Percentiles rank a stretch among this genome's conserved stretches.
Conservation (phyloP, 37 sponge, comb jelly and placozoan genomes). For the Petrosia ficiformis region DNA sequence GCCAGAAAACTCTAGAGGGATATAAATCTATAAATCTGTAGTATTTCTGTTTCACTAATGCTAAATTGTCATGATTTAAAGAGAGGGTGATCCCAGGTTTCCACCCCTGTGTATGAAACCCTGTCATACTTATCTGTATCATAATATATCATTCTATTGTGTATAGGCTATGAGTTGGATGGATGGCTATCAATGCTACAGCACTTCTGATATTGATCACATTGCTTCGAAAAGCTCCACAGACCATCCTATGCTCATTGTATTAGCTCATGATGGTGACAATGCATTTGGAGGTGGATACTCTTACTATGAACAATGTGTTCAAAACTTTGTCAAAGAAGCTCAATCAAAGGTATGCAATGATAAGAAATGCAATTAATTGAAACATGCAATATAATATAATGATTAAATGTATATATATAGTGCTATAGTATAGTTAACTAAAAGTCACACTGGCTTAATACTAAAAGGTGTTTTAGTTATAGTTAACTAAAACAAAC, state of each 20-base stretch:
- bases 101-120: background rate
- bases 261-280: conserved; percentile 67
- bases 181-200: conserved; percentile 60
- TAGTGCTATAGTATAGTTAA: too few species aligned
- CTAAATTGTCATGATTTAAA: too few species aligned
- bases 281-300: conserved; percentile 70
- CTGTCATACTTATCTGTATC: background rate
- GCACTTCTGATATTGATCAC: conserved; percentile 44
- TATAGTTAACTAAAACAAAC: too few species aligned
- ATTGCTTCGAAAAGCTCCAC: conserved; percentile 32
- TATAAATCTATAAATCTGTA: too few species aligned
- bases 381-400: too few species aligned
- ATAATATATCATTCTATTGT: background rate
- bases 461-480: too few species aligned
- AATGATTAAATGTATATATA: too few species aligned
- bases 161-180: conserved; percentile 64
- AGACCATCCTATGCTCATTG: conserved; percentile 39
- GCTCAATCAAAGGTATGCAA: conserved; percentile 38
- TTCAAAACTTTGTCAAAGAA: conserved; percentile 41
- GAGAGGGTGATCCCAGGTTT: too few species aligned
- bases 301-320: conserved; percentile 59
- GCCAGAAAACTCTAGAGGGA: too few species aligned
- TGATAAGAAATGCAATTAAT: background rate
- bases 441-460: too few species aligned
- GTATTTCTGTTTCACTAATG: too few species aligned